These are phyloP conservation scores for Diadromus collaris DNA, from an alignment of 2,888 invertebrate species.

Conservation along the genomic window DNA sequence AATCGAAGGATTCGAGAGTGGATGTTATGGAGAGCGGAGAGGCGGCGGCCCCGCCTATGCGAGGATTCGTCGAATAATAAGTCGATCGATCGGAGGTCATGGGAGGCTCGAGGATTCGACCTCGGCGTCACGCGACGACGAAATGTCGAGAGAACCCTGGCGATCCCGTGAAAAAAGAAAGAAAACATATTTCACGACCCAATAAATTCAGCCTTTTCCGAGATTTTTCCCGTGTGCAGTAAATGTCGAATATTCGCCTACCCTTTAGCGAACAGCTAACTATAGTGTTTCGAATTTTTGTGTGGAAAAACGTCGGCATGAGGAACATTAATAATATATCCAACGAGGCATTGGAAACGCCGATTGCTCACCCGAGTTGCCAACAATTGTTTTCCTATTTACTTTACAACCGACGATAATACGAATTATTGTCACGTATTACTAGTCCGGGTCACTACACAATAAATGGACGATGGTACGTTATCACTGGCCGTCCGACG, in stretches of 20 bases:
- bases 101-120: conserved; percentile 27
- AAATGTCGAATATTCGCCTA: neutral
- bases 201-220: conserved; percentile 16
- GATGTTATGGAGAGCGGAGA: conserved; percentile 10
- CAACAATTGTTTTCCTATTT: neutral
- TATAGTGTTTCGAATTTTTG: neutral
- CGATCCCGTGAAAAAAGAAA: conserved; percentile 15
- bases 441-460: neutral
- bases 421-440: neutral
- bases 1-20: conserved; percentile 28
- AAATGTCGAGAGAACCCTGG: conserved; percentile 18
- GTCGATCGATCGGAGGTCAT: conserved; percentile 58
- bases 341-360: neutral
- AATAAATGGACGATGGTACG: conserved; percentile 13
- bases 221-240: neutral
- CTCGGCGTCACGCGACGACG: conserved; percentile 22
- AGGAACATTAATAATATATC: neutral
- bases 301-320: neutral
- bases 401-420: conserved; percentile 4
- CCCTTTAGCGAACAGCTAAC: neutral
- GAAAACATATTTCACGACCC: neutral
- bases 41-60: conserved; percentile 46
- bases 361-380: conserved; percentile 2
- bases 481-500: neutral
- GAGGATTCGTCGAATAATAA: conserved; percentile 54